Conservation (phyloP, 1,140 invertebrate species). For the Agrypnia vestita region DNA sequence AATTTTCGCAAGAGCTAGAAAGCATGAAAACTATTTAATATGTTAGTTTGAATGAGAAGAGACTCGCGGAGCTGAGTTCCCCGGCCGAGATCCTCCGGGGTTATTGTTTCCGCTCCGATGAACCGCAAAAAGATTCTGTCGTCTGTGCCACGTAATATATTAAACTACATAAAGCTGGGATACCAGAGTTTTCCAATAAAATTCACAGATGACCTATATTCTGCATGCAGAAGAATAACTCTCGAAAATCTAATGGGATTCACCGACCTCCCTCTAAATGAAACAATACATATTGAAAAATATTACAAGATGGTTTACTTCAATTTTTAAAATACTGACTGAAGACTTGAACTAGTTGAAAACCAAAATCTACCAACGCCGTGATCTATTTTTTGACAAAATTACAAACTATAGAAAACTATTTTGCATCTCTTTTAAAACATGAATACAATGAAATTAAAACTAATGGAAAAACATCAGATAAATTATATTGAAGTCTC, state of each 20-base stretch:
- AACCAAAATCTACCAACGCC: too few relatives aligned
- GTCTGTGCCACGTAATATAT: constrained; percentile 58
- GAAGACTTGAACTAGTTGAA: too few relatives aligned
- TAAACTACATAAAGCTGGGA: constrained; percentile 53
- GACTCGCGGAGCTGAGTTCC: neutral
- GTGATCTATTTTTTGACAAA: too few relatives aligned
- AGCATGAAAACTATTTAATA: constrained; percentile 7
- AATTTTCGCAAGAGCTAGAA: too few relatives aligned
- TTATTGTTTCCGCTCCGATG: constrained; percentile 58
- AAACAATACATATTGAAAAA: too few relatives aligned
- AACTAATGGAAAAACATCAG: too few relatives aligned
- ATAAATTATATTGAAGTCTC: too few relatives aligned
- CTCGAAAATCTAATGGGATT: constrained; percentile 39
- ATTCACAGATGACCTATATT: constrained; percentile 57
- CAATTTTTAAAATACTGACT: too few relatives aligned
- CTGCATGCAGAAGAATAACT: constrained; percentile 12
- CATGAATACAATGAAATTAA: too few relatives aligned
- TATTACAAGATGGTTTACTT: too few relatives aligned
- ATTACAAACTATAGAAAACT: too few relatives aligned
- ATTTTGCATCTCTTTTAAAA: too few relatives aligned
- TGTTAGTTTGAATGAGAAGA: neutral
- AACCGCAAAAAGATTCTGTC: constrained; percentile 55
- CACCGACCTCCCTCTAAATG: neutral
- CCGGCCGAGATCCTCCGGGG: neutral
- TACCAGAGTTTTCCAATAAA: constrained; percentile 57